Base-by-base conservation (phyloP, 2,113 vertebrate genomes). In the Psephotus haematonotus region DNA sequence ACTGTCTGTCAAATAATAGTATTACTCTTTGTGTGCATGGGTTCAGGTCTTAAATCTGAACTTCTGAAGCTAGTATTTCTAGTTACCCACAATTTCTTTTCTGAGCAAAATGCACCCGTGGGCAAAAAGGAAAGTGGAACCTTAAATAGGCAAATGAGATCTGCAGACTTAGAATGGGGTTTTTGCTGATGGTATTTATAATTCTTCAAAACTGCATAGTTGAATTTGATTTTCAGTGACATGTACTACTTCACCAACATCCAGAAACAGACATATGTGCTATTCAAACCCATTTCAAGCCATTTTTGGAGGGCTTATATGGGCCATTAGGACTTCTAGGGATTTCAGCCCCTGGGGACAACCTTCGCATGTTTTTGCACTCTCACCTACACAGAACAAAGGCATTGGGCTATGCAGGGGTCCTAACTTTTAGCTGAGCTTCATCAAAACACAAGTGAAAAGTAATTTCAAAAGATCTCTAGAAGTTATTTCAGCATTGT, bases 161-260 rank as follows among this genome's bases (percentile, higher is more conserved):
- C 64, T 47, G 13, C 1, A 4, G 43, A 37, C 27, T 92, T 82
- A 37, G 44, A 85, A 87, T 39, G 25, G n/a, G 5, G 15, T 69
- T 93, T 82, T 69, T 80, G 27, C 31, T 63, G 18, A 18, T 82
- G 50, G 25, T 86, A 60, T 50, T 82, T 84, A 68, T 39, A 89
- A 33, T 84, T 82, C 78, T 69, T 82, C 9, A 4, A 71, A 93
- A 84, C 31, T 44, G 29, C 2, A 1, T 22, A 25, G 55, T 11
- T 92, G 43, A 75, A 88, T 84, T 55, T 76, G 52, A 52, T 93
- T 96, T 86, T 90, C 37, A 69, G 57, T 91, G 69, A 79, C 31
- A n/a, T 0, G 2, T 71, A 24, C 78, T 69, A 12, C 43, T 83
- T 74, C 33, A 65, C 8, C 13, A 70, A 63, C 29, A 67, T 53